Conservation (phyloP, 2,888 invertebrate genomes). For the Sepioteuthis lessoniana region DNA sequence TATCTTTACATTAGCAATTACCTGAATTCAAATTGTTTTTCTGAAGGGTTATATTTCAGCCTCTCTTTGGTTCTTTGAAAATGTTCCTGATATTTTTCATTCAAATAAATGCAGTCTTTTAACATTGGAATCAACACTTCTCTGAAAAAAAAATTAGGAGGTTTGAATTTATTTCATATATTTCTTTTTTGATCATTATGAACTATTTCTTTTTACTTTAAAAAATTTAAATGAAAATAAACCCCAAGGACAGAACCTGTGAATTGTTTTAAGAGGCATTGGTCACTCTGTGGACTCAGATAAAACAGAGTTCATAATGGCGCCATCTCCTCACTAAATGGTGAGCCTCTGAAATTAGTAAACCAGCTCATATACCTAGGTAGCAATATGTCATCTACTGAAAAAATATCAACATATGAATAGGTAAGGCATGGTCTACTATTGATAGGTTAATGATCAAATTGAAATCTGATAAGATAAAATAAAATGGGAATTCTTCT, state of each 20-base stretch:
- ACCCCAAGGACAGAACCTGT: not conserved
- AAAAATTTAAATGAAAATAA: not conserved
- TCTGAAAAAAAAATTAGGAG: constrained; percentile 56
- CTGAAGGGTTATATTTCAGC: constrained; percentile 82
- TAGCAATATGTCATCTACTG: too few relatives aligned
- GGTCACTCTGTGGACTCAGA: too few relatives aligned
- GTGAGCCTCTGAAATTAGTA: too few relatives aligned
- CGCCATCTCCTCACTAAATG: too few relatives aligned
- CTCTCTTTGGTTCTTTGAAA: constrained; percentile 81
- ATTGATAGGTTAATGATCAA: too few relatives aligned
- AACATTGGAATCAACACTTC: constrained; percentile 83
- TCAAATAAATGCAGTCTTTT: constrained; percentile 89
- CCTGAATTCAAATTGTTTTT: constrained; percentile 88
- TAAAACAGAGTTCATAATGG: too few relatives aligned
- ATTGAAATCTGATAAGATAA: too few relatives aligned
- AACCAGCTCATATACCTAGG: too few relatives aligned
- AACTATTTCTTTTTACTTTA: not conserved
- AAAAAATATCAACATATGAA: too few relatives aligned
- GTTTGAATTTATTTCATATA: not conserved
- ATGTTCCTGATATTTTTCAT: constrained; percentile 88
- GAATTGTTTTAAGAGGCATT: too few relatives aligned
- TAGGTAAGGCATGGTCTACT: too few relatives aligned
- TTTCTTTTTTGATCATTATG: not conserved
- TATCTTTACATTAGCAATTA: constrained; percentile 52
- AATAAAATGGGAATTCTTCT: too few relatives aligned